These are phyloP conservation scores for Pedionomus torquatus DNA, from an alignment of 2,113 vertebrate genomes.

Conservation along the genomic window DNA sequence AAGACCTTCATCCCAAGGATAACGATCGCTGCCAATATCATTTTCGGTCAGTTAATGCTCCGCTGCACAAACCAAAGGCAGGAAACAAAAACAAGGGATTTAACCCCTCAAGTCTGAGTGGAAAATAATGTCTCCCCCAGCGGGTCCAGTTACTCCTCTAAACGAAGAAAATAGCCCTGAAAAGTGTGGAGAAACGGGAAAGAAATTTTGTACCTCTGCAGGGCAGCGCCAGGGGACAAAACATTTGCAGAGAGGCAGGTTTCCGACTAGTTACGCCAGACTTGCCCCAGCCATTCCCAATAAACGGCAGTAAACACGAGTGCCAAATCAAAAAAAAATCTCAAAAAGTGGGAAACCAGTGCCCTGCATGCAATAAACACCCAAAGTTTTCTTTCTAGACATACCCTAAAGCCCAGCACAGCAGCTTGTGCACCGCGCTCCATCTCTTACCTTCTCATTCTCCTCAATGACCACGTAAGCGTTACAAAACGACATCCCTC, in stretches of 20 bases:
- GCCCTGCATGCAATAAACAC: background rate
- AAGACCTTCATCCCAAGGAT: background rate
- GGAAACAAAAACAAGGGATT: background rate
- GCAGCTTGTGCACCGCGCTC: background rate
- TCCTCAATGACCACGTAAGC: background rate
- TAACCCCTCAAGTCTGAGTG: background rate
- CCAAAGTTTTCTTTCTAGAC: background rate
- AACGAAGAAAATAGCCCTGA: background rate
- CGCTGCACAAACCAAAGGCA: background rate
- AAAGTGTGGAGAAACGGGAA: background rate
- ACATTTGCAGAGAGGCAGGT: background rate
- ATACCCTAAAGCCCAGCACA: rapidly evolving
- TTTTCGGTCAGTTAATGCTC: background rate
- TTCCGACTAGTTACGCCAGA: background rate
- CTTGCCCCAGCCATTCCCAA: background rate
- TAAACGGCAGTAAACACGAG: background rate
- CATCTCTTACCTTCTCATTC: background rate
- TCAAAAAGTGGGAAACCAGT: background rate
- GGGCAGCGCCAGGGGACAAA: background rate
- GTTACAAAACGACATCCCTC: background rate
- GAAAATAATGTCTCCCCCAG: background rate
- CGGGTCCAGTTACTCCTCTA: background rate
- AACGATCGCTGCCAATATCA: background rate
- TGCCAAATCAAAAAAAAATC: background rate
- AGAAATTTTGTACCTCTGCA: background rate